phyloP scores from a whole-genome alignment of 2,888 invertebrate genomes.

The Sinhomidia bicolor region DNA sequence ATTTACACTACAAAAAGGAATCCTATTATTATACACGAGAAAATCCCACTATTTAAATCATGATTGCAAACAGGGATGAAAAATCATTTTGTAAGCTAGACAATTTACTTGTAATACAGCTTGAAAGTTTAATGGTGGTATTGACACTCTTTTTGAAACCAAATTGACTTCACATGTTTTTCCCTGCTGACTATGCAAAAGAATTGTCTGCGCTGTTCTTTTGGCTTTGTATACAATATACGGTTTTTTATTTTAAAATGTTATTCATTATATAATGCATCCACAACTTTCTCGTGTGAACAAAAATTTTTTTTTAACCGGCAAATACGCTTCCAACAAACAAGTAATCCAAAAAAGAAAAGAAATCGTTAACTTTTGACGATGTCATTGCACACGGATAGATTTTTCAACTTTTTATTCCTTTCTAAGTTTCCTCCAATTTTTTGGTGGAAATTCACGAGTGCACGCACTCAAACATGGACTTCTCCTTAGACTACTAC shows the following conservation, averaged over 20 bases:
- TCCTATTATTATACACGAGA: not conserved
- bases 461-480: not conserved
- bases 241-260: not conserved
- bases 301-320: constrained; percentile 5
- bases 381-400: constrained; percentile 11
- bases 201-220: too few species aligned
- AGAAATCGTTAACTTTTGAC: constrained; percentile 44
- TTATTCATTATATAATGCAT: not conserved
- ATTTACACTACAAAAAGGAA: not conserved
- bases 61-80: not conserved
- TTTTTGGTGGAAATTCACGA: not conserved
- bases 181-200: not conserved
- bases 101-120: not conserved
- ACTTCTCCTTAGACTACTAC: not conserved
- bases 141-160: not conserved
- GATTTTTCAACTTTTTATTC: constrained; percentile 8
- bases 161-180: not conserved
- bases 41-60: not conserved
- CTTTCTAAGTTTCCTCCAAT: not conserved
- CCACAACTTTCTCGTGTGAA: not conserved
- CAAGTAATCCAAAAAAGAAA: constrained; percentile 35
- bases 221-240: not conserved
- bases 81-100: not conserved
- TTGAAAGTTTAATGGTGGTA: constrained; percentile 20
- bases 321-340: not conserved